phyloP scores from a whole-genome alignment of 2,797 vertebrate species.

The Lateolabrax maculatus region DNA sequence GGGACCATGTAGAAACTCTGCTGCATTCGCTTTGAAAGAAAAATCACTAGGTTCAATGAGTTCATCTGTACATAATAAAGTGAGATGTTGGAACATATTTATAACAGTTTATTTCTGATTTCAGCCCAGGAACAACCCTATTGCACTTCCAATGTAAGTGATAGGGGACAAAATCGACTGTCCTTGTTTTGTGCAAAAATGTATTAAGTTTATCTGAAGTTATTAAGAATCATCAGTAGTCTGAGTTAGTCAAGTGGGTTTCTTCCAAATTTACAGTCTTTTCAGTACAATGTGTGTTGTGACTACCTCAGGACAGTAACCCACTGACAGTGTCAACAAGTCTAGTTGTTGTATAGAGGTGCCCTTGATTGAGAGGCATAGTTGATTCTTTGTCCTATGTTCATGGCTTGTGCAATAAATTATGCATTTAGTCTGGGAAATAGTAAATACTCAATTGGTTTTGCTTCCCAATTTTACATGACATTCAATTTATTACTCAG shows the following conservation, averaged over 20 bases:
- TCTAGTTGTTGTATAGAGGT: neutral
- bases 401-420: neutral
- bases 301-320: neutral
- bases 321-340: neutral
- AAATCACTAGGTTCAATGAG: neutral
- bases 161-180: neutral
- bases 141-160: neutral
- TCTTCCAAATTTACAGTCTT: neutral
- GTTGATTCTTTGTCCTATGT: neutral
- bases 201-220: no score
- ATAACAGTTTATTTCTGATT: neutral
- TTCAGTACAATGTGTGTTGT: neutral
- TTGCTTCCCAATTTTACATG: neutral
- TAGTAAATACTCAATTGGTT: neutral
- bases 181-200: neutral
- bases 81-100: neutral
- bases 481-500: neutral
- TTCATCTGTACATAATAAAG: neutral
- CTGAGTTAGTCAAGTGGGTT: neutral
- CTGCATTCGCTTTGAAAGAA: neutral
- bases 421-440: neutral
- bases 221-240: no score
- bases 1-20: neutral
- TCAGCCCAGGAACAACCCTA: no score
- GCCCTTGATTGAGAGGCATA: neutral